A percentile compares a stretch with the other conserved stretches of the same genome.
Evolutionary conservation across 2,888 invertebrate genomes (phyloP).

Genomic region (Timandra comae): DNA sequence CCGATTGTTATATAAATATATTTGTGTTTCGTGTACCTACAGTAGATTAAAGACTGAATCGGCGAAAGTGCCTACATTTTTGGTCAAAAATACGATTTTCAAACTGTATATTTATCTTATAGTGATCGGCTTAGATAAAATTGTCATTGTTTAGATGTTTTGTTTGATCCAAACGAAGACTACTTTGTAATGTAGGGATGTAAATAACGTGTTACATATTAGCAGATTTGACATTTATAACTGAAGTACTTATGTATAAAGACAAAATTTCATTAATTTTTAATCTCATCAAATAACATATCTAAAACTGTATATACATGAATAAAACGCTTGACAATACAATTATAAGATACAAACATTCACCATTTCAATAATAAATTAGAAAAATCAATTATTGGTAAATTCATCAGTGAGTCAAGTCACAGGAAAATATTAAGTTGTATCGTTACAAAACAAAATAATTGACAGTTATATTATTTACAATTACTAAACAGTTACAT

Average conservation of each 20-base stretch:
- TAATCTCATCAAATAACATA: constrained; percentile 67
- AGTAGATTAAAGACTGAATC: constrained; percentile 68
- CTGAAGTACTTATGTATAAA: too few species aligned
- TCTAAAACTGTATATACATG: constrained; percentile 60
- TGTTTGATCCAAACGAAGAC: constrained; percentile 16
- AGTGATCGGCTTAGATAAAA: constrained; percentile 5
- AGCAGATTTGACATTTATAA: constrained; percentile 11
- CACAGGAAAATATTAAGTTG: too few species aligned
- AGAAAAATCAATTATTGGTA: too few species aligned
- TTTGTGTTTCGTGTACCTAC: constrained; percentile 43
- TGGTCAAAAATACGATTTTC: constrained; percentile 33
- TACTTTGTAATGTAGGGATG: constrained; percentile 17
- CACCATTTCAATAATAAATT: not conserved
- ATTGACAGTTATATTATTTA: too few species aligned
- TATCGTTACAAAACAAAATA: too few species aligned
- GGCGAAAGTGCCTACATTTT: constrained; percentile 62
- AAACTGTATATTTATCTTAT: constrained; percentile 7
- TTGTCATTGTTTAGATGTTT: constrained; percentile 4
- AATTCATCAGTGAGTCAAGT: too few species aligned
- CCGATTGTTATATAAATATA: constrained; percentile 24
- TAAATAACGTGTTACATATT: constrained; percentile 15
- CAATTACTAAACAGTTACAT: too few species aligned
- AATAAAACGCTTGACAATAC: constrained; percentile 75
- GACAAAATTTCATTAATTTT: constrained; percentile 31
- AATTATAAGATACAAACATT: constrained; percentile 44